Evolutionary conservation across 2,888 invertebrate species (phyloP).

Genomic region (Drosophila quasianomalipes): DNA sequence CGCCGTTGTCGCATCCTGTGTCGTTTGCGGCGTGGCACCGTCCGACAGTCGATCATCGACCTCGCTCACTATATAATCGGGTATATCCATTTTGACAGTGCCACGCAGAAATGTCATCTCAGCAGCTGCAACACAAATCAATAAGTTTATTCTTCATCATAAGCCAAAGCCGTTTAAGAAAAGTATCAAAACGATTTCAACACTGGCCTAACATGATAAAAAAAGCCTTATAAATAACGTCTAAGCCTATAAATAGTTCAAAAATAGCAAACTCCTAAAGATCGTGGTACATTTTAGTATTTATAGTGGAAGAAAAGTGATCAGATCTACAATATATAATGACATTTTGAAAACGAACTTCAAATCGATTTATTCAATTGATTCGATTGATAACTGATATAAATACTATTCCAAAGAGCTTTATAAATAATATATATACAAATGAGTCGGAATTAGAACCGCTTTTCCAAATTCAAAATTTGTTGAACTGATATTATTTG

Average conservation of each 20-base stretch:
- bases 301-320: neutral
- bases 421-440: neutral
- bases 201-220: neutral
- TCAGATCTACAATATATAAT: neutral
- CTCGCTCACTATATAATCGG: slow-evolving; percentile 86
- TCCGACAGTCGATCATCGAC: slow-evolving; percentile 83
- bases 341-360: neutral
- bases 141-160: neutral
- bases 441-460: neutral
- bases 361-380: neutral
- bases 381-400: neutral
- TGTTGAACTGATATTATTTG: neutral
- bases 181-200: neutral
- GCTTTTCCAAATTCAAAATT: neutral
- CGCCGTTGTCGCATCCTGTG: slow-evolving; percentile 81
- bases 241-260: neutral
- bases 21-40: slow-evolving; percentile 81
- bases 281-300: neutral
- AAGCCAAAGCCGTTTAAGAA: neutral
- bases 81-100: slow-evolving; percentile 87
- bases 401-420: neutral
- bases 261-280: neutral
- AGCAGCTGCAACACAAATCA: slow-evolving; percentile 74
- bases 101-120: slow-evolving; percentile 85
- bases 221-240: neutral